These are phyloP conservation scores for Cepaea nemoralis DNA, from an alignment of 1,140 invertebrate genomes.

Conservation along the genomic window DNA sequence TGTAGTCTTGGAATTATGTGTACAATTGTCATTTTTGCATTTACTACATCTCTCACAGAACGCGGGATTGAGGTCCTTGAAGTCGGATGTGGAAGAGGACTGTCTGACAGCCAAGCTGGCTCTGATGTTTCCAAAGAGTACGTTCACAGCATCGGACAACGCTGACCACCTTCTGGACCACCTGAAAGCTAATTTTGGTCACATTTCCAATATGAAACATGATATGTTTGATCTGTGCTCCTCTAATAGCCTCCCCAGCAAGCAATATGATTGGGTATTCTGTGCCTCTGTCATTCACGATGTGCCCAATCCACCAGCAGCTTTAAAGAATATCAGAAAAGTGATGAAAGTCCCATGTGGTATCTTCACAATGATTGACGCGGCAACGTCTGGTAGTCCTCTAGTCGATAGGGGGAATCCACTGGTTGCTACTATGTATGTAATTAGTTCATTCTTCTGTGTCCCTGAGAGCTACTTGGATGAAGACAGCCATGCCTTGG, in stretches of 20 bases:
- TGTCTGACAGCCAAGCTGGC: slow-evolving; percentile 6
- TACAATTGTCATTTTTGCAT: too few relatives aligned
- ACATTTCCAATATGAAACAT: not conserved
- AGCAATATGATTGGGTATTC: slow-evolving; percentile 25
- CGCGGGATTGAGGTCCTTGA: slow-evolving; percentile 24
- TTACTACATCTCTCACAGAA: slow-evolving; percentile 19
- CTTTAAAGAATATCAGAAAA: slow-evolving; percentile 4
- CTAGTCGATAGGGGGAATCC: not conserved
- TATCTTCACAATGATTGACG: slow-evolving; percentile 2
- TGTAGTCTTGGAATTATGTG: too few relatives aligned
- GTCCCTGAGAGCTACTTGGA: slow-evolving; percentile 19
- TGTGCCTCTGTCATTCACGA: slow-evolving; percentile 11
- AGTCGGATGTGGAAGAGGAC: slow-evolving; percentile 19
- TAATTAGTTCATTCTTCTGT: not conserved
- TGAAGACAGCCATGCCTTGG: not conserved
- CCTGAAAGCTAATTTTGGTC: not conserved
- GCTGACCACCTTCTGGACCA: not conserved
- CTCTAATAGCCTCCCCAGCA: not conserved
- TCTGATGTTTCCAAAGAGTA: slow-evolving; percentile 15
- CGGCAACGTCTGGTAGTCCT: slow-evolving; percentile 14
- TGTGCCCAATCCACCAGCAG: too few relatives aligned
- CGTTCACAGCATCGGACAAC: not conserved
- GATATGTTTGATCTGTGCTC: slow-evolving; percentile 5
- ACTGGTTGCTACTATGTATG: not conserved
- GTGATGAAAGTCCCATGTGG: not conserved